A percentile compares a stretch with the other conserved stretches of the same genome.
Conservation (phyloP, 2,888 invertebrate genomes). For the Ephialtes manifestator region DNA sequence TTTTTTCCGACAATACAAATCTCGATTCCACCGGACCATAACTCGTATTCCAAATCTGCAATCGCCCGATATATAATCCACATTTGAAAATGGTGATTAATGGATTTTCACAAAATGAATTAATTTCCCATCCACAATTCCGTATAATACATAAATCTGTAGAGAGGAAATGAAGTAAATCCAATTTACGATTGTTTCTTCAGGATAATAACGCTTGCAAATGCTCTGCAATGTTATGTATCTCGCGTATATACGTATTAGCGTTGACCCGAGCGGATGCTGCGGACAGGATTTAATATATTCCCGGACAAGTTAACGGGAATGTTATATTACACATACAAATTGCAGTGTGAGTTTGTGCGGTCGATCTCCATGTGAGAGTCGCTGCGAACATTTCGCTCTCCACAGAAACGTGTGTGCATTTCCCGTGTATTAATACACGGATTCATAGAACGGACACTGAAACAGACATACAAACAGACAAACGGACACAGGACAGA, state of each 20-base stretch:
- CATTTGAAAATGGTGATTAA: conserved; percentile 5
- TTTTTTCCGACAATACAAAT: not conserved
- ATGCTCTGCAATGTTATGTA: conserved; percentile 7
- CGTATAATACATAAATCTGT: not conserved
- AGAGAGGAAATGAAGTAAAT: conserved; percentile 29
- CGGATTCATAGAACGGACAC: not conserved
- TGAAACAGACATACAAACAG: not conserved
- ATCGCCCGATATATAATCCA: conserved; percentile 1
- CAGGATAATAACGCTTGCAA: conserved; percentile 5
- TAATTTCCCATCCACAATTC: conserved; percentile 5
- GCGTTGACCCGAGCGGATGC: conserved; percentile 11
- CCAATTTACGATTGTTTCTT: conserved; percentile 41
- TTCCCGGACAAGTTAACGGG: conserved; percentile 33
- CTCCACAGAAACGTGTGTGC: not conserved
- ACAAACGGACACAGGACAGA: conserved; percentile 26
- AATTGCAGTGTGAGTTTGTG: not conserved
- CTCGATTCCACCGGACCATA: not conserved
- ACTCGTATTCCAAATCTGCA: not conserved
- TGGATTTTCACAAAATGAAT: conserved; percentile 14
- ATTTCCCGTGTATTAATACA: not conserved
- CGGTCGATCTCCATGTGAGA: not conserved
- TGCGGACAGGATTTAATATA: conserved; percentile 27
- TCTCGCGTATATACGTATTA: not conserved
- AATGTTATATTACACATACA: conserved; percentile 9
- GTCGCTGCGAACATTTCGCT: not conserved